Percentiles rank a stretch among this genome's conserved stretches.
Conservation (phyloP, 2,113 vertebrate genomes). For the Xenus cinereus region DNA sequence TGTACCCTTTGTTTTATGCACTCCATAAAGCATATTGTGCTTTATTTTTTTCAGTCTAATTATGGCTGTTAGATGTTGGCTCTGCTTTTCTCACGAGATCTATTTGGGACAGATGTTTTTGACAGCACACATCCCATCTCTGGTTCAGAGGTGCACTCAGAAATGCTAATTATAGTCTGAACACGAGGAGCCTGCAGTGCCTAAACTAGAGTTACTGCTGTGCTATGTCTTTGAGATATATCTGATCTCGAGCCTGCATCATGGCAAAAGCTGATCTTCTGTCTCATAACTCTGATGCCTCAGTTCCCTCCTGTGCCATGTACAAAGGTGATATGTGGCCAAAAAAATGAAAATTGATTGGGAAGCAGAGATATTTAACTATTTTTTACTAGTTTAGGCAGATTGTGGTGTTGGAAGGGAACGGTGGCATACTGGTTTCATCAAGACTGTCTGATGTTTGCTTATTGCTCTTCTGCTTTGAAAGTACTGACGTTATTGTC, state of each 20-base stretch:
- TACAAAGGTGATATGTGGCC: neutral
- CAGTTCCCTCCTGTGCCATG: neutral
- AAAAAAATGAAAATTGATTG: neutral
- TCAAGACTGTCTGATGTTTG: neutral
- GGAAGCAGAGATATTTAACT: neutral
- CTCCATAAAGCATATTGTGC: neutral
- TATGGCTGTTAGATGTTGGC: neutral
- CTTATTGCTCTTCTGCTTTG: neutral
- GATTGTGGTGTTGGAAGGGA: neutral
- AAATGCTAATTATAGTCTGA: neutral
- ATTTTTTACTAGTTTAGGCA: neutral
- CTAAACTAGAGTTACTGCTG: neutral
- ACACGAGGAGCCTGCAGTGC: fast-evolving
- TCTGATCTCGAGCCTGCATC: neutral
- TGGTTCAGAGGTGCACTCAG: neutral
- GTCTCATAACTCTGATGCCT: neutral
- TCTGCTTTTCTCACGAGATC: neutral
- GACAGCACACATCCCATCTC: neutral
- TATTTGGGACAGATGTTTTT: neutral
- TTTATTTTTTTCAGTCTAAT: neutral
- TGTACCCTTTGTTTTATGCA: neutral
- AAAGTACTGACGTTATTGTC: neutral
- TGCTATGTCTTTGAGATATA: neutral
- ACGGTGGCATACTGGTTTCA: neutral
- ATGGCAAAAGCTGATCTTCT: neutral